These are phyloP conservation scores for Paelopatides confundens DNA, from an alignment of 53 echinoderm and acorn worm genomes.

Conservation along the genomic window DNA sequence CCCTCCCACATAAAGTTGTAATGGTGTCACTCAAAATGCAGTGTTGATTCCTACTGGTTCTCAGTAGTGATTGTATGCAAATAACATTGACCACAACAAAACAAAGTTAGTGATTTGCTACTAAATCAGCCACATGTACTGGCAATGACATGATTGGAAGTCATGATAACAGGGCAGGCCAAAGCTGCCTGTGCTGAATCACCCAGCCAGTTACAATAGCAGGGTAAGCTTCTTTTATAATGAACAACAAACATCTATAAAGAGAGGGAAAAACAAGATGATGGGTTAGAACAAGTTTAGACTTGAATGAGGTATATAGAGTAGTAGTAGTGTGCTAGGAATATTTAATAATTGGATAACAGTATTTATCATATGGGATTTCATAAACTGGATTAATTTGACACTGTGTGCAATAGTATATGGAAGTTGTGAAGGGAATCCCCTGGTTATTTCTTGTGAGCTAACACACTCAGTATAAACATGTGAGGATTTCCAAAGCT, in stretches of 20 bases:
- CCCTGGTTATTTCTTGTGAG: constrained; percentile 1
- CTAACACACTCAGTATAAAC: not conserved
- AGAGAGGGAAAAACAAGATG: constrained; percentile 18
- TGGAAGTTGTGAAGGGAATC: constrained; percentile 6
- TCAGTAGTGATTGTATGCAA: constrained; percentile 39
- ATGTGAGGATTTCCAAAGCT: constrained; percentile 9
- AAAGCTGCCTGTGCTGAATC: not conserved
- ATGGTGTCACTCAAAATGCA: too few species aligned
- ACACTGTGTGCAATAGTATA: not conserved
- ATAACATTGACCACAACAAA: not conserved
- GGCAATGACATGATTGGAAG: constrained; percentile 7
- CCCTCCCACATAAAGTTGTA: too few species aligned
- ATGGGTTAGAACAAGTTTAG: constrained; percentile 26
- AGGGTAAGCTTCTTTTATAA: not conserved
- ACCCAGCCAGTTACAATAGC: constrained; percentile 11
- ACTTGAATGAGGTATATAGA: constrained; percentile 4
- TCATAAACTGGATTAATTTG: not conserved
- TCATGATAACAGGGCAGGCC: not conserved
- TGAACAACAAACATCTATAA: constrained; percentile 30
- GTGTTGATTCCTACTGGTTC: constrained; percentile 12
- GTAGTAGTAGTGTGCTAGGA: not conserved
- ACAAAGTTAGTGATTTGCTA: constrained; percentile 16
- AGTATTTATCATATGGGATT: not conserved
- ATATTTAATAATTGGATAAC: not conserved
- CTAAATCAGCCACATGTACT: constrained; percentile 3